These are phyloP conservation scores for Ochropleura plecta DNA, from an alignment of 2,888 invertebrate species.

Conservation along the genomic window DNA sequence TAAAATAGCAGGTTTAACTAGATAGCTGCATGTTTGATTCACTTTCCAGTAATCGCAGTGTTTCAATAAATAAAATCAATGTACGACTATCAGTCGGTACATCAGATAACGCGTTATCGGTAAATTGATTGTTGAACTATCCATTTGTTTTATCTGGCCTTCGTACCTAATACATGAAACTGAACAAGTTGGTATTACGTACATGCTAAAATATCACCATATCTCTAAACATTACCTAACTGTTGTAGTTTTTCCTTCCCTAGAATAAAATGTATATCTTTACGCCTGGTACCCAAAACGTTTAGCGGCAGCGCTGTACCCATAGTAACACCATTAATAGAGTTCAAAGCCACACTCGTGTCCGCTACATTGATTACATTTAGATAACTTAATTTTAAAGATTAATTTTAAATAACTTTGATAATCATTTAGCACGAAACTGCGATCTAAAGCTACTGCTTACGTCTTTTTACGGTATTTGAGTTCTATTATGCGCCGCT, in stretches of 20 bases:
- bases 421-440: background rate
- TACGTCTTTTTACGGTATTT: background rate
- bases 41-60: conserved; percentile 13
- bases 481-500: background rate
- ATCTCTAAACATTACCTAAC: background rate
- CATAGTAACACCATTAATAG: background rate
- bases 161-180: conserved; percentile 33
- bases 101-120: conserved; percentile 57
- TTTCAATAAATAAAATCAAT: conserved; percentile 32
- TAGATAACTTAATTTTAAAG: too few relatives aligned
- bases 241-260: background rate
- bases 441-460: background rate
- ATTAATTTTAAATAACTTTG: background rate
- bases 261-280: background rate
- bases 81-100: conserved; percentile 35
- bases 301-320: background rate
- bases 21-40: conserved; percentile 30
- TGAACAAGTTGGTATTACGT: conserved; percentile 8
- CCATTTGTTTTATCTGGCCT: conserved; percentile 24
- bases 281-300: background rate
- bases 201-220: conserved; percentile 5
- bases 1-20: conserved; percentile 12
- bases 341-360: background rate
- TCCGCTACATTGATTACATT: background rate
- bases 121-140: conserved; percentile 50